These are phyloP conservation scores for Euschistus heros DNA, from an alignment of 1,140 invertebrate genomes.

Conservation along the genomic window DNA sequence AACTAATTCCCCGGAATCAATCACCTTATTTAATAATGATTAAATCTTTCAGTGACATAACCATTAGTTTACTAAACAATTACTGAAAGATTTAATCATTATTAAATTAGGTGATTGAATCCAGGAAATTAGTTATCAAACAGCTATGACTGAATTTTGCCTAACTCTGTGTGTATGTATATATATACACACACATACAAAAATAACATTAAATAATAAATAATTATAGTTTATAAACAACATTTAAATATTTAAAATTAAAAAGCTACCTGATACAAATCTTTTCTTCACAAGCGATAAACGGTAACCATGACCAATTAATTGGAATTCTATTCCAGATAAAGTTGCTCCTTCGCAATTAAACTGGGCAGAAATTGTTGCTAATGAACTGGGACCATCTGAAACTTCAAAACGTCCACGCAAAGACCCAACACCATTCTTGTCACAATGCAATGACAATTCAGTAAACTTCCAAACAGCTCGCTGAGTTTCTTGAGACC, in stretches of 20 bases:
- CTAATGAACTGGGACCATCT: constrained; percentile 66
- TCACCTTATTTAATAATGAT: no score
- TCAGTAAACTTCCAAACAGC: constrained; percentile 87
- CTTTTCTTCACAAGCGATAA: constrained; percentile 86
- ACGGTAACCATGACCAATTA: constrained; percentile 78
- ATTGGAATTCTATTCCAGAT: constrained; percentile 86
- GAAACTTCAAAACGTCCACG: constrained; percentile 78
- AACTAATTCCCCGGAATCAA: no score
- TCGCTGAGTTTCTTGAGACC: constrained; percentile 67
- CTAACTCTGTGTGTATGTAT: no score
- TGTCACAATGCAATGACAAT: constrained; percentile 77
- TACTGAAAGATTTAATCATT: no score
- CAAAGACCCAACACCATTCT: constrained; percentile 77
- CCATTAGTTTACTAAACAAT: no score
- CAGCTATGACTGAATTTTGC: no score
- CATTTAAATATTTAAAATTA: constrained; percentile 68
- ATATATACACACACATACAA: no score
- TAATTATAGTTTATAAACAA: no score
- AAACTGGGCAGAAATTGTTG: constrained; percentile 82
- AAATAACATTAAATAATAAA: no score
- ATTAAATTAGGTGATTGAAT: no score
- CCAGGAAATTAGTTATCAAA: no score
- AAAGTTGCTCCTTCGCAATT: constrained; percentile 89
- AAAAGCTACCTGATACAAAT: constrained; percentile 77
- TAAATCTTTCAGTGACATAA: no score